Evolutionary conservation across 1,140 invertebrate species (phyloP), one percentile per base, ranked within the genome.

Genomic region (Aphelenchoides avenae): DNA sequence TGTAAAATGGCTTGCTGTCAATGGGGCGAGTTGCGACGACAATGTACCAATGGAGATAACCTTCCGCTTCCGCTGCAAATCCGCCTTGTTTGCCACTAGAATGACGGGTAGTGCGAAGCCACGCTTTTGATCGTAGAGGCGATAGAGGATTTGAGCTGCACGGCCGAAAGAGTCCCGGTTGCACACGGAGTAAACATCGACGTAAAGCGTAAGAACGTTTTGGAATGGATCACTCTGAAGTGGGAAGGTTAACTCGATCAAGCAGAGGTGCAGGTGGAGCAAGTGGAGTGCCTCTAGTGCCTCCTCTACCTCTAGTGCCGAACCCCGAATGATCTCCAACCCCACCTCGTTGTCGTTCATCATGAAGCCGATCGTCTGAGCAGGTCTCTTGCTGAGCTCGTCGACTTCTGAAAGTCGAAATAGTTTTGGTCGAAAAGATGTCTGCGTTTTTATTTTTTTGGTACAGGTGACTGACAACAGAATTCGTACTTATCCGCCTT

Each of bases 51-150:
- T 57, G 27, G 44, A 44, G 18, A 31, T 56, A 43, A 70, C 62
- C 36, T 52, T 54, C 27, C 68, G 44, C 53, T 70, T 72, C 22
- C 68, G 26, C 37, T 70, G 68, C 26, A 70, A 43, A 47, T 70
- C 68, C 33, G 67, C 42, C 53, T 70, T 70, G 34, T 70, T 70
- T 24, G 53, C 68, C n/a, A 70, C 61, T 33, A 70, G 42, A 26
- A 70, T 46, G 2, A 66, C 42, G n/a, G 68, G 66, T 13, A 41
- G 7, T 20, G 26, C 40, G 22, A 6, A 27, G 42, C 52, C 51
- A n/a, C n/a, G n/a, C n/a, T n/a, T n/a, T n/a, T 36, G 18, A 13
- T 34, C 66, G 44, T 71, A 63, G 15, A 70, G 29, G 15, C 70
- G 62, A 31, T 64, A 73, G n/a, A 70, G 29, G 13, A 64, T 57